These are phyloP conservation scores for Phyllotreta cruciferae DNA, from an alignment of 2,888 invertebrate species.

Conservation along the genomic window DNA sequence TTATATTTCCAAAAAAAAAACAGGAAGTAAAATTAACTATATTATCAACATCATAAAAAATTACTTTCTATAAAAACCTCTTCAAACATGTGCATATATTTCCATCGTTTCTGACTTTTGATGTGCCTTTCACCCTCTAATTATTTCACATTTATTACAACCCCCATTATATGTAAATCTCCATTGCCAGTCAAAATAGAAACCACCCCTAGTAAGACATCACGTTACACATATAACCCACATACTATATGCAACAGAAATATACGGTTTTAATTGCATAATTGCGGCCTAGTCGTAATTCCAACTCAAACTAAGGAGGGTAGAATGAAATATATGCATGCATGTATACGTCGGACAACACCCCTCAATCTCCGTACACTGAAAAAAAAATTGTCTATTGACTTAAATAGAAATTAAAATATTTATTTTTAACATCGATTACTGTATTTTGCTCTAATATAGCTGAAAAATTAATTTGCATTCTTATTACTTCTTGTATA, in stretches of 20 bases:
- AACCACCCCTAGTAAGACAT: slow-evolving; percentile 27
- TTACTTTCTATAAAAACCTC: not conserved
- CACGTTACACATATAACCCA: slow-evolving; percentile 24
- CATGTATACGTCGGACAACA: slow-evolving; percentile 52
- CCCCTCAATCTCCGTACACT: slow-evolving; percentile 42
- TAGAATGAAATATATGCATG: slow-evolving; percentile 51
- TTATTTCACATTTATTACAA: slow-evolving; percentile 22
- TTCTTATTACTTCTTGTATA: too few relatives aligned
- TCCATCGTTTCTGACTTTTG: slow-evolving; percentile 18
- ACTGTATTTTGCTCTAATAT: too few relatives aligned
- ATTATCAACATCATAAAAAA: not conserved
- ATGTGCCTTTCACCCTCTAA: slow-evolving; percentile 19
- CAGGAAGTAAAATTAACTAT: too few relatives aligned
- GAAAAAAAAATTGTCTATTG: too few relatives aligned
- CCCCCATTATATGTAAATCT: slow-evolving; percentile 12
- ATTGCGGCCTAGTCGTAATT: slow-evolving; percentile 56
- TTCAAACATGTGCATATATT: slow-evolving; percentile 13
- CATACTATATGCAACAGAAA: slow-evolving; percentile 29
- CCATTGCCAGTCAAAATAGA: slow-evolving; percentile 21
- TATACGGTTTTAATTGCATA: slow-evolving; percentile 53
- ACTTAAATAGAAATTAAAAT: too few relatives aligned
- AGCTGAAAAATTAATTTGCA: too few relatives aligned
- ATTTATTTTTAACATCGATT: too few relatives aligned
- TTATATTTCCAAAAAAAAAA: too few relatives aligned
- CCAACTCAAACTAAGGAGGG: slow-evolving; percentile 52